phyloP scores from a whole-genome alignment of 2,113 vertebrate species.

The Plestiodon gilberti region DNA sequence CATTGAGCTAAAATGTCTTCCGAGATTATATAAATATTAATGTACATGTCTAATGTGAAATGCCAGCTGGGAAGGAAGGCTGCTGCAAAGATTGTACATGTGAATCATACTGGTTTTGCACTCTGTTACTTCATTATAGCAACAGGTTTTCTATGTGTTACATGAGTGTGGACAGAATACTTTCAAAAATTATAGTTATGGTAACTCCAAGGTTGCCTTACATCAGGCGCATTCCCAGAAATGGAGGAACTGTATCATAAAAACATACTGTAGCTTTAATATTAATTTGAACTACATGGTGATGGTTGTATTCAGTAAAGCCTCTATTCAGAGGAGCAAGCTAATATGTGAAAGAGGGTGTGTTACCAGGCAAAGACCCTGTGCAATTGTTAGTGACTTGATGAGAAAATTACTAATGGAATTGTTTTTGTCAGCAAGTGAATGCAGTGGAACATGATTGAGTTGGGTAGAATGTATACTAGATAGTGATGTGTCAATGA shows the following conservation, averaged over 20 bases:
- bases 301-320: neutral
- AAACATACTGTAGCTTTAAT: neutral
- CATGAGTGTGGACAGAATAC: neutral
- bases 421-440: neutral
- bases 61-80: neutral
- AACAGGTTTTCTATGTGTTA: neutral
- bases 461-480: neutral
- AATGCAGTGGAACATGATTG: neutral
- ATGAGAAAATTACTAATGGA: neutral
- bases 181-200: neutral
- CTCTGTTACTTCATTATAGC: neutral
- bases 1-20: slow-evolving; percentile 1
- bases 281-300: neutral
- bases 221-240: neutral
- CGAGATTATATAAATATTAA: neutral
- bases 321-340: neutral
- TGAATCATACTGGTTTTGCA: neutral
- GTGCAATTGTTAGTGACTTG: neutral
- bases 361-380: neutral
- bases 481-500: neutral
- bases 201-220: neutral
- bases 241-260: neutral
- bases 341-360: neutral
- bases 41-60: neutral
- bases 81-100: neutral